Percentiles rank a stretch among this genome's conserved stretches.
phyloP scores from a whole-genome alignment of 1,140 invertebrate species.

The Leptoteleia sp. region DNA sequence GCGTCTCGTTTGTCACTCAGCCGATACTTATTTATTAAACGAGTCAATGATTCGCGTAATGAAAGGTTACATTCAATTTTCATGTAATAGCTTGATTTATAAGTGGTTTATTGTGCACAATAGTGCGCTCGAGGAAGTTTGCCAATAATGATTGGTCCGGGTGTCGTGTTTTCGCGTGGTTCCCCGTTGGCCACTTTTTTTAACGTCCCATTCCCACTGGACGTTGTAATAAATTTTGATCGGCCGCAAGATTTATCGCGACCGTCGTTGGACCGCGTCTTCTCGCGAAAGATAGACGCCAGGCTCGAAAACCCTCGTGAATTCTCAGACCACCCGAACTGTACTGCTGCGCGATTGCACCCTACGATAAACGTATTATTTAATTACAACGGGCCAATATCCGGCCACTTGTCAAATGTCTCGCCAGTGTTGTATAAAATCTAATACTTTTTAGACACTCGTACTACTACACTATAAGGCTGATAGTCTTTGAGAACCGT shows the following conservation, averaged over 20 bases:
- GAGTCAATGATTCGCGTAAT: constrained; percentile 57
- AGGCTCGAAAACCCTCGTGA: constrained; percentile 37
- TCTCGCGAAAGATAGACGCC: constrained; percentile 65
- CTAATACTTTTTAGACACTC: no score
- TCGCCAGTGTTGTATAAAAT: no score
- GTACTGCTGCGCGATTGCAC: constrained; percentile 61
- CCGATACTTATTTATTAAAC: constrained; percentile 47
- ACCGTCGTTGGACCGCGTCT: constrained; percentile 64
- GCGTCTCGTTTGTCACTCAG: constrained; percentile 49
- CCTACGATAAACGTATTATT: constrained; percentile 75
- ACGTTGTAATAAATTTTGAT: constrained; percentile 60
- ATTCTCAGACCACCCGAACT: constrained; percentile 68
- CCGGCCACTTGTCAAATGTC: no score
- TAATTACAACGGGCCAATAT: constrained; percentile 75
- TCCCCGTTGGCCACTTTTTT: constrained; percentile 49
- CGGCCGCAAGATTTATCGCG: constrained; percentile 71
- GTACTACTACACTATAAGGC: no score
- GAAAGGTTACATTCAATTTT: constrained; percentile 58
- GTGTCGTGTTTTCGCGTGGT: constrained; percentile 55
- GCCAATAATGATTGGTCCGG: constrained; percentile 59
- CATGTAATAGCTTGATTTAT: constrained; percentile 59
- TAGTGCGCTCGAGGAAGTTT: constrained; percentile 50
- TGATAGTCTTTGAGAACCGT: no score
- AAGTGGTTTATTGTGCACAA: constrained; percentile 42
- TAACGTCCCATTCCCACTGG: constrained; percentile 26